Evolutionary conservation across 2,888 invertebrate genomes (phyloP), one percentile per base, ranked within the genome.

Genomic region (Drosophila fulvimacula): DNA sequence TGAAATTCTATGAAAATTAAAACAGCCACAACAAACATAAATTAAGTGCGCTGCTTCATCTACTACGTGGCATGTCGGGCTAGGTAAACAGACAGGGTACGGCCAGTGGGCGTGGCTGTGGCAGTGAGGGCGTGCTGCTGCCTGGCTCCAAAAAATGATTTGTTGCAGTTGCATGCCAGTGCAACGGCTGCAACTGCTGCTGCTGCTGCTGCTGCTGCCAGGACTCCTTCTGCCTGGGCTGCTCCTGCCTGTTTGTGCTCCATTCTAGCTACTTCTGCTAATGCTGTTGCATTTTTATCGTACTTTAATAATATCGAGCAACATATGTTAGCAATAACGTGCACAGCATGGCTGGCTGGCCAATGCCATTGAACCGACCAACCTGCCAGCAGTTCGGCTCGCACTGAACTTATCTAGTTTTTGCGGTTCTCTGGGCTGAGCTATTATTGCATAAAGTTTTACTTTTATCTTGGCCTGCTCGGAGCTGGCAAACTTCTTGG

Each of bases 401-500:
- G 5, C 30, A 46, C 11, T 49, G 13, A 15, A 27, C 41, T 38
- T 51, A n/a, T 36, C 36, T 60, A 27, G 39, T 30, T 30, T 30
- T 39, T 34, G 27, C 27, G 48, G 46, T 46, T 24, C 24, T 24
- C 21, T 36, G 49, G 55, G 19, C 48, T 59, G 52, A 51, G 63
- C 81, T 69, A 87, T 87, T 82, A 84, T 84, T 83, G 88, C 79
- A 70, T 74, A 87, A 81, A 82, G 81, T 82, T 82, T 84, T 81
- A 72, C 81, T 82, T 84, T 74, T 83, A 74, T 70, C 79, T 68
- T 69, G 80, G 67, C 61, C 66, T n/a, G 61, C 56, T 32, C 30
- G 55, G 38, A 61, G 32, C 32, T 46, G 2, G 39, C 39, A 53
- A 73, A 73, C 63, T 75, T 73, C 67, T 67, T 61, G 36, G 24